phyloP scores from a whole-genome alignment of 2,888 invertebrate species.

The Fragum fragum region DNA sequence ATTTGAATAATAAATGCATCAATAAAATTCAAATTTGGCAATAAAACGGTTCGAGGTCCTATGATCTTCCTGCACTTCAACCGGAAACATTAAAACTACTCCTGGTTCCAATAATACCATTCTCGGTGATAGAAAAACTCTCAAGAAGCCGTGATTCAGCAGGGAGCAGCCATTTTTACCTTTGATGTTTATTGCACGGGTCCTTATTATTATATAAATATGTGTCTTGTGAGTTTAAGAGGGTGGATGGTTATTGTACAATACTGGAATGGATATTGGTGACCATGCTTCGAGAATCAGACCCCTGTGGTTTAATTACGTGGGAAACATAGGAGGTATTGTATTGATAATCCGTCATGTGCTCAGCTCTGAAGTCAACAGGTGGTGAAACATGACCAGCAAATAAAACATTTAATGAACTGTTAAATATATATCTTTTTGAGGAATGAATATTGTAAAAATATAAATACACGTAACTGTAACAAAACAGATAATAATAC shows the following conservation, averaged over 20 bases:
- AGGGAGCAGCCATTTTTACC: constrained; percentile 27
- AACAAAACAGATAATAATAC: no score
- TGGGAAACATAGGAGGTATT: neutral
- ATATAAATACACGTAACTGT: no score
- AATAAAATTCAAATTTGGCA: constrained; percentile 33
- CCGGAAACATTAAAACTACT: constrained; percentile 29
- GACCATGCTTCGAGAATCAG: neutral
- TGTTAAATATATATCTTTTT: no score
- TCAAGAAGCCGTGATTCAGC: constrained; percentile 25
- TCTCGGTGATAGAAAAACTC: neutral
- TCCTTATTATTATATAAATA: constrained; percentile 17
- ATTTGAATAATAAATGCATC: constrained; percentile 28
- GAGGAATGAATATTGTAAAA: no score
- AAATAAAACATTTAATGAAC: no score
- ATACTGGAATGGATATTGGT: constrained; percentile 4
- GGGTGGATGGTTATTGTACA: constrained; percentile 10
- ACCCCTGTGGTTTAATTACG: neutral
- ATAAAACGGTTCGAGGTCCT: constrained; percentile 23
- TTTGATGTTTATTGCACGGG: constrained; percentile 22
- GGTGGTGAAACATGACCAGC: no score
- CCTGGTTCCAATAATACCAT: constrained; percentile 19
- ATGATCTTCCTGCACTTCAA: constrained; percentile 26
- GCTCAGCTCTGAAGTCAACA: no score
- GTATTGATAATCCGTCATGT: neutral
- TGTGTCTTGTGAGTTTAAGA: neutral